Evolutionary conservation across 2,113 vertebrate genomes (phyloP).

Genomic region (Nesospiza acunhae): DNA sequence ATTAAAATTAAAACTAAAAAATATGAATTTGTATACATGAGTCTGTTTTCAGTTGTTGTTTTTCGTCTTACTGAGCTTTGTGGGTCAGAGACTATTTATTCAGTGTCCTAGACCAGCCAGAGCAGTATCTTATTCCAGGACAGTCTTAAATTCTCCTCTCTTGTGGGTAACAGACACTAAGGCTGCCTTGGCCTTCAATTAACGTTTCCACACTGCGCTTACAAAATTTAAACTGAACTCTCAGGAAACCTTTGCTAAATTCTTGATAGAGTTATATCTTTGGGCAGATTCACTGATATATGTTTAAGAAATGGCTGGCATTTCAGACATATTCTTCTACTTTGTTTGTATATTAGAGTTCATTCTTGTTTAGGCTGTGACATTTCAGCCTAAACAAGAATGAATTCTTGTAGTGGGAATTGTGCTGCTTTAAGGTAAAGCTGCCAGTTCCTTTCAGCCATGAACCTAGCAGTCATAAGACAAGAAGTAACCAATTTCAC

Average conservation of each 20-base stretch:
- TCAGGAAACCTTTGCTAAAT: neutral
- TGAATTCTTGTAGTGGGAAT: neutral
- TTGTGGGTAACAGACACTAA: neutral
- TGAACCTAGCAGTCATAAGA: neutral
- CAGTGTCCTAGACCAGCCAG: neutral
- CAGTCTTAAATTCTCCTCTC: neutral
- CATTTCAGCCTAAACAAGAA: neutral
- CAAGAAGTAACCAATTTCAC: neutral
- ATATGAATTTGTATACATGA: neutral
- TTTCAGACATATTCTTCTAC: neutral
- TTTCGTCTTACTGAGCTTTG: neutral
- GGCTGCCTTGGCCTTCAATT: neutral
- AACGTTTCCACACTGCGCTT: neutral
- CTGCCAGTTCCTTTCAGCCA: neutral
- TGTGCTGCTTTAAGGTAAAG: neutral
- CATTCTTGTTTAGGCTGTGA: neutral
- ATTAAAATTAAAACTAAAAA: neutral
- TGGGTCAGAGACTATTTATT: neutral
- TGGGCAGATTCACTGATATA: neutral
- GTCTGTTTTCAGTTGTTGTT: neutral
- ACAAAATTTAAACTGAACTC: neutral
- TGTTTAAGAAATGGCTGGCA: neutral
- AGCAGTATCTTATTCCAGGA: neutral
- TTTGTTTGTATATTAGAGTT: neutral
- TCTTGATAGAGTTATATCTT: neutral